phyloP scores from a whole-genome alignment of 2,797 vertebrate genomes.

The Carcharodon carcharias region DNA sequence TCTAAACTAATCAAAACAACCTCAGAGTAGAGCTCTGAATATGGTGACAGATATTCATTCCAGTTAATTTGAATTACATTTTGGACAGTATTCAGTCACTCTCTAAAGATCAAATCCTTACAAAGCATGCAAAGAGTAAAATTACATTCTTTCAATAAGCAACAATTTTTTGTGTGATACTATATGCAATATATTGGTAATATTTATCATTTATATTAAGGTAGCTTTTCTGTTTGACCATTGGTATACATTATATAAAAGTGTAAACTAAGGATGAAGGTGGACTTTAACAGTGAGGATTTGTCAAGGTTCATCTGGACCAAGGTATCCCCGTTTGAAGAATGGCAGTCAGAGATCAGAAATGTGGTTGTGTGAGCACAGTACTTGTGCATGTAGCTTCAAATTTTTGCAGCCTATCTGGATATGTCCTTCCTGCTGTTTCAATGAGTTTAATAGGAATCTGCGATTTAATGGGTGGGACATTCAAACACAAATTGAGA shows the following conservation, averaged over 20 bases:
- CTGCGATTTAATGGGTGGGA: not conserved
- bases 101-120: not conserved
- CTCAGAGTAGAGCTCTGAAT: not conserved
- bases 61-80: not conserved
- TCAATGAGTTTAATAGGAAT: not conserved
- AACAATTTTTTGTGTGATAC: not conserved
- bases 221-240: not conserved
- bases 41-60: not conserved
- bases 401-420: not conserved
- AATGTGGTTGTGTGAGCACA: not conserved
- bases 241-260: not conserved
- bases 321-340: not conserved
- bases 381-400: not conserved
- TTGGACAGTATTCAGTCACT: not conserved
- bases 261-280: not conserved
- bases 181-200: not conserved
- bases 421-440: not conserved
- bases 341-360: not conserved
- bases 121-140: not conserved
- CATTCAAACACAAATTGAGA: not conserved
- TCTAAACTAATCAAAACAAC: not conserved
- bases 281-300: not conserved
- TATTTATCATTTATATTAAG: not conserved
- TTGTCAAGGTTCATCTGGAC: not conserved
- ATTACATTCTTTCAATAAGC: not conserved